Evolutionary conservation across 2,888 invertebrate genomes (phyloP), one percentile per base, ranked within the genome.

Genomic region (Andrena fulva): DNA sequence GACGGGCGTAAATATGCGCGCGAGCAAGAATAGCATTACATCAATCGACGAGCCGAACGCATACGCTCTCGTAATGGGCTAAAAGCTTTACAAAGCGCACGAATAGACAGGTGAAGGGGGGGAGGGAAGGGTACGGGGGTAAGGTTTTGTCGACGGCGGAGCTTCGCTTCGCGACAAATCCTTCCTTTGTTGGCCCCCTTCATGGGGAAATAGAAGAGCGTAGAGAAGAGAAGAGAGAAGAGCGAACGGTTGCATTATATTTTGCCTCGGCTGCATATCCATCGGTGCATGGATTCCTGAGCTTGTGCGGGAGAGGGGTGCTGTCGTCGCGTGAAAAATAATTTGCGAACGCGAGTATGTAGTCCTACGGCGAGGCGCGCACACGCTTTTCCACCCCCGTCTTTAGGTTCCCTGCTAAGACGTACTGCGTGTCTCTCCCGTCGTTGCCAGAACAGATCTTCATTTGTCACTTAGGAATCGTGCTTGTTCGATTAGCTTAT

Each of bases 251-350:
- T 86, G 81, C 84, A 82, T 87, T 88, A 87, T 88, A 89, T 90
- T 88, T 89, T 90, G 87, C 85, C 83, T 91, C 88, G 79, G 86
- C 81, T 84, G 89, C 90, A 89, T 85, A 86, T 90, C 85, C 89
- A 90, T 88, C 84, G 90, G 88, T 90, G 91, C 92, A 90, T 89
- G 89, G 88, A 88, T 85, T 88, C 79, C 89, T 90, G 89, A 89
- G 88, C 91, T 83, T 85, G 74, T 86, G 89, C 87, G 85, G 86
- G 76, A 75, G 84, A 71, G 20, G 56, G 56, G 20, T 10, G 54
- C 62, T 82, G 81, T 66, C 86, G 84, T 82, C 82, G 76, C 84
- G 82, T 85, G 89, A 89, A 85, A 82, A 91, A 90, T 90, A 87
- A 87, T 86, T 87, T 88, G 82, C 84, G 82, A 74, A 31, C 63